Evolutionary conservation across 1,140 invertebrate genomes (phyloP), one percentile per base, ranked within the genome.

Genomic region (Phthorimaea operculella): DNA sequence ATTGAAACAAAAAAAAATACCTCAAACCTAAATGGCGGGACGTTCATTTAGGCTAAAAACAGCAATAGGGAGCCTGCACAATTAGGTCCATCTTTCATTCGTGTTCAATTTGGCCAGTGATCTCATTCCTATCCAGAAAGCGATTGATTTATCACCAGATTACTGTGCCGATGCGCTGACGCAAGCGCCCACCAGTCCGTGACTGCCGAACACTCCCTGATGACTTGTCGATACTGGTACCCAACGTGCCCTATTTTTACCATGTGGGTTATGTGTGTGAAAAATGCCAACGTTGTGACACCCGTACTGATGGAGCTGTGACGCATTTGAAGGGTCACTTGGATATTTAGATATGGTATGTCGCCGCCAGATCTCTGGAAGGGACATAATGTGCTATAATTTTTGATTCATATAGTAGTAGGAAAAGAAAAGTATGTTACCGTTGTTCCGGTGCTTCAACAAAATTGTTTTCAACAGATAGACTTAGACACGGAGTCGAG

Each of bases 81-180:
- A 78, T 79, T 74, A 75, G 67, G 64, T 59, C 57, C 60, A 63
- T 80, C 72, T 70, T 64, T 76, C 70, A 72, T 69, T 74, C 55
- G 54, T 55, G 59, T 67, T 67, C 64, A 62, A 70, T 76, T 70
- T 66, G 15, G 16, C 44, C 44, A 47, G 44, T 83, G 79, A 83
- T 79, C 79, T 83, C 77, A 83, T 83, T 78, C 66, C 74, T 64
- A 74, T 76, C 70, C 72, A 74, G 72, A 77, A 72, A 68, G 63
- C 65, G 64, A 52, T 63, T 79, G 77, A 83, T 80, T 83, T 83
- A 83, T 80, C 64, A 72, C 55, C 72, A 76, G 75, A 74, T 76
- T 70, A 74, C 63, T 62, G 67, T 68, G 72, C 63, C 69, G 68
- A 68, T 63, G 59, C 59, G 64, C 64, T 69, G 79, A 81, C 78